Percentiles rank a stretch among this genome's conserved stretches.
Conservation (phyloP, 2,797 vertebrate species). For the Sebastiscus tertius region DNA sequence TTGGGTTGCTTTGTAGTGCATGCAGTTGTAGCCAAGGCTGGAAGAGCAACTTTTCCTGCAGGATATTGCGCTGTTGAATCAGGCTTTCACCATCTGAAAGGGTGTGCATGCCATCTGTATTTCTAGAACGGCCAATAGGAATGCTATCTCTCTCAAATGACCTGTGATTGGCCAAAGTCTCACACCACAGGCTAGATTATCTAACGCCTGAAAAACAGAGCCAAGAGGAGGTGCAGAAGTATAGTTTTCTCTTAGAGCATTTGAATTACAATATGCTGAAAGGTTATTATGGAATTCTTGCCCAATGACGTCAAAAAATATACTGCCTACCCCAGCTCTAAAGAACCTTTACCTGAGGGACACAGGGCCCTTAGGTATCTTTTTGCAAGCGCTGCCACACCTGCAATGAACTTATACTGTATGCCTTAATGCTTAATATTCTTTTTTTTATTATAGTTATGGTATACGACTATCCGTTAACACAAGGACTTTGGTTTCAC, state of each 20-base stretch:
- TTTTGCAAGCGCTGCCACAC: neutral
- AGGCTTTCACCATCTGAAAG: no score
- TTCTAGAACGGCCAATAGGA: no score
- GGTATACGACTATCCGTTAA: neutral
- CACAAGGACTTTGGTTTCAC: neutral
- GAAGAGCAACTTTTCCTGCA: no score
- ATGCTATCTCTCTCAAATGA: no score
- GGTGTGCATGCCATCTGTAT: no score
- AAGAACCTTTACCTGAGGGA: neutral
- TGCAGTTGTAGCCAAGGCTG: no score
- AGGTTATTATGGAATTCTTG: neutral
- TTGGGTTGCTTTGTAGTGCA: no score
- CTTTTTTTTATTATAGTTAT: neutral
- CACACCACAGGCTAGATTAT: no score
- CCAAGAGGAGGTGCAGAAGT: neutral
- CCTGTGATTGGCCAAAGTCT: neutral
- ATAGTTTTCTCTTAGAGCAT: neutral
- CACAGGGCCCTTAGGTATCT: neutral
- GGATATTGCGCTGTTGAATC: no score
- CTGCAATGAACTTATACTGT: neutral
- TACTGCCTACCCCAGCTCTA: neutral
- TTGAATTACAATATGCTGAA: neutral
- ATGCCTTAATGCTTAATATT: neutral
- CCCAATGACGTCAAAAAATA: neutral
- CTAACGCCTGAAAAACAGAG: no score